phyloP scores from a whole-genome alignment of 2,113 vertebrate genomes.

The Tetrax tetrax region DNA sequence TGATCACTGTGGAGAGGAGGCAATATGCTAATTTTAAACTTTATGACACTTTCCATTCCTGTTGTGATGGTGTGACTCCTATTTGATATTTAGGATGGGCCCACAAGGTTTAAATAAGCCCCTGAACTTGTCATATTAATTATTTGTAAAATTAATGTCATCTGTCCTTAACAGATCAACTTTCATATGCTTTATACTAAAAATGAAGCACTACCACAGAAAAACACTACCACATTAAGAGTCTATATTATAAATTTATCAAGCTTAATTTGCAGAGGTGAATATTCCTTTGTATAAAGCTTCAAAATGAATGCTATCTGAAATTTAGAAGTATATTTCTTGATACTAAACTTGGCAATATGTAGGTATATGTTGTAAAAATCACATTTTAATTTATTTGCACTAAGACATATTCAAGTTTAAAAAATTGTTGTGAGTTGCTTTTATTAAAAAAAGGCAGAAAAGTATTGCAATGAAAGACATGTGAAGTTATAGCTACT shows the following conservation, averaged over 20 bases:
- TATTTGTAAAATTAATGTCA: not conserved
- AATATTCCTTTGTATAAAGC: not conserved
- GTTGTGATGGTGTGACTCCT: not conserved
- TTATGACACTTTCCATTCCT: not conserved
- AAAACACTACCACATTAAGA: not conserved
- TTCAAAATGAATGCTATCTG: not conserved
- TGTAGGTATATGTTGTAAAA: not conserved
- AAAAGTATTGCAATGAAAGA: not conserved
- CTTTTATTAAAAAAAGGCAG: not conserved
- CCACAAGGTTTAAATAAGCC: not conserved
- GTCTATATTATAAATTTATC: not conserved
- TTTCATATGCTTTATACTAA: not conserved
- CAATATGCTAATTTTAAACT: not conserved
- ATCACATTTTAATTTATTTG: not conserved
- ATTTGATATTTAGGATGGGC: not conserved
- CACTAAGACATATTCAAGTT: not conserved
- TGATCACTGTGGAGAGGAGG: not conserved
- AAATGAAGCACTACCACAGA: not conserved
- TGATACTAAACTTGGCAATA: not conserved
- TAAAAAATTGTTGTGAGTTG: not conserved
- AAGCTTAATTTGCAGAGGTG: not conserved
- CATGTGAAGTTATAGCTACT: not conserved
- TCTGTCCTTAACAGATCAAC: not conserved
- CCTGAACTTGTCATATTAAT: not conserved
- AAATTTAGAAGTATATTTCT: not conserved